Evolutionary conservation across 1,140 invertebrate genomes (phyloP), one percentile per base, ranked within the genome.

Genomic region (Amphibalanus amphitrite): DNA sequence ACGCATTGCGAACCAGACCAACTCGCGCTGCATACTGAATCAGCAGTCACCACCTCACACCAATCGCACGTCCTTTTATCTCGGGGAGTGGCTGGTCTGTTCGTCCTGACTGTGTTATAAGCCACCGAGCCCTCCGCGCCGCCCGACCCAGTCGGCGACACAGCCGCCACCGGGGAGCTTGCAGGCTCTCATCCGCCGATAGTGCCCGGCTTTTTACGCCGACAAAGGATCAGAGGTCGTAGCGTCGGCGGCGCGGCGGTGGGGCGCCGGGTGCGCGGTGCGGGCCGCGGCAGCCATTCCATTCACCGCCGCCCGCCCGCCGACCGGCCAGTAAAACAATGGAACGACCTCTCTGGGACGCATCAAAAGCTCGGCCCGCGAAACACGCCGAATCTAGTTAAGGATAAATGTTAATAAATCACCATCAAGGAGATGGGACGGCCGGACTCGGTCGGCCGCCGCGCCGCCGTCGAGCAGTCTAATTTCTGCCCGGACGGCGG

Each of bases 311-410:
- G 23, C 47, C 23, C 47, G 23, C 47, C 47, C 10, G 20, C 10
- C 10, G 47, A 23, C 10, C 47, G 47, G 47, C 47, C 47, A 59
- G 47, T 59, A 59, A 59, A 59, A 59, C 47, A 59, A 59, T 59
- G 47, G 47, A 59, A 59, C 47, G 47, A 59, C 47, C 47, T 59
- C 47, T 59, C 47, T 13, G 47, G 47, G 47, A 59, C 47, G 47
- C 47, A 59, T 59, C 47, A 59, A 59, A 59, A 59, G 13, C 47
- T 23, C 47, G 47, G 13, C 47, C 47, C 13, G 47, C 47, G 47
- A 59, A 59, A 59, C 47, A 59, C 47, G 47, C 47, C 47, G 47
- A 59, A 59, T 59, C 47, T 59, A 59, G 47, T 59, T 59, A 59
- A 59, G 47, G 47, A 59, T 59, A 59, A 59, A 59, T 59, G 47